These are phyloP conservation scores for Argentina silus DNA, from an alignment of 2,797 vertebrate species.

Conservation along the genomic window DNA sequence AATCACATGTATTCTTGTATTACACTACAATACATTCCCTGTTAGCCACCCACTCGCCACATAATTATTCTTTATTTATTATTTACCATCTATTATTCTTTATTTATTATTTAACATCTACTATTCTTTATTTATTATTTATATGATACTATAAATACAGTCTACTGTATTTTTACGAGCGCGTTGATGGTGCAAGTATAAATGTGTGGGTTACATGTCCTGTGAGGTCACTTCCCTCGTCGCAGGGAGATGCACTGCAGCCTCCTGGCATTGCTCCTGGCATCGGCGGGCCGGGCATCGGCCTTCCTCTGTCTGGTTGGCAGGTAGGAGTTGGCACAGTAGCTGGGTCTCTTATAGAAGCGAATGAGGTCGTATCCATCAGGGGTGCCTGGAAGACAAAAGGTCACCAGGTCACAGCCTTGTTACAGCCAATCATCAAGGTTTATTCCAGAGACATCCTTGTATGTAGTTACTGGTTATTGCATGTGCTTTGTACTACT, in stretches of 20 bases:
- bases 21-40: too few species aligned
- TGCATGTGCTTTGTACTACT: too few species aligned
- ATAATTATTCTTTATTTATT: too few species aligned
- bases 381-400: slow-evolving; percentile 38
- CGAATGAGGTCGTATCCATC: slow-evolving; percentile 59
- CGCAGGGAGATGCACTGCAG: slow-evolving; percentile 87
- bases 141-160: too few species aligned
- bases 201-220: neutral
- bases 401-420: neutral
- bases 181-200: too few species aligned
- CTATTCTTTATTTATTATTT: too few species aligned
- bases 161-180: too few species aligned
- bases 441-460: neutral
- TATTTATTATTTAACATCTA: too few species aligned
- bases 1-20: too few species aligned
- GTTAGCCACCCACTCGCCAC: too few species aligned
- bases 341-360: slow-evolving; percentile 79
- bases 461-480: too few species aligned
- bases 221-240: slow-evolving; percentile 75
- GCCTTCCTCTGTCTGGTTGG: slow-evolving; percentile 69
- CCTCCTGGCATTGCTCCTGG: slow-evolving; percentile 85
- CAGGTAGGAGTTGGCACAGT: slow-evolving; percentile 75
- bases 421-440: slow-evolving; percentile 10
- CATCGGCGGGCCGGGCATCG: slow-evolving; percentile 80
- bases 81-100: too few species aligned